Percentiles rank a stretch among this genome's conserved stretches.
phyloP scores from a whole-genome alignment of 92 coral and sea anemone species.

The Actinernus sp. region DNA sequence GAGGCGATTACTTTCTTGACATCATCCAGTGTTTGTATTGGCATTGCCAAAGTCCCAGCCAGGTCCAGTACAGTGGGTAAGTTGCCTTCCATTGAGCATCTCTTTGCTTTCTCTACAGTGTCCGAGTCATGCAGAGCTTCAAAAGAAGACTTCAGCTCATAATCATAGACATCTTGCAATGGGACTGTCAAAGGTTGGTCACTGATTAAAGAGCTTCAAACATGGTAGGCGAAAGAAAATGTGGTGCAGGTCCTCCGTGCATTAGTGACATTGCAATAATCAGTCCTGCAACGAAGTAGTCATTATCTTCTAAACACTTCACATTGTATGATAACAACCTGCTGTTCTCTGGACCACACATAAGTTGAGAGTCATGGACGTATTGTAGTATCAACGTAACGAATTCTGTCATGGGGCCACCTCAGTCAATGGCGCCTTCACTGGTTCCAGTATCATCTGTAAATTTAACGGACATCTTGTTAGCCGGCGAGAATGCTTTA shows the following conservation, averaged over 20 bases:
- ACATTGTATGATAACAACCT: slow-evolving; percentile 10
- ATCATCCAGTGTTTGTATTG: slow-evolving; percentile 7
- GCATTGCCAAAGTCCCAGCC: slow-evolving; percentile 10
- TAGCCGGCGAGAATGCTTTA: slow-evolving; percentile 64
- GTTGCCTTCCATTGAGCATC: neutral
- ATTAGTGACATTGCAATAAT: slow-evolving; percentile 23
- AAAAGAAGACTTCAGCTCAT: slow-evolving; percentile 11
- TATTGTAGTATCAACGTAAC: neutral
- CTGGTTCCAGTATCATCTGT: slow-evolving; percentile 70
- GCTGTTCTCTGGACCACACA: slow-evolving; percentile 6
- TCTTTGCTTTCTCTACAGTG: slow-evolving; percentile 1
- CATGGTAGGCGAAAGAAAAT: slow-evolving; percentile 17
- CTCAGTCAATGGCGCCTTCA: slow-evolving; percentile 70
- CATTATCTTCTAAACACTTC: slow-evolving; percentile 14
- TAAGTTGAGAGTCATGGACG: neutral
- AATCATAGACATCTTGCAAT: slow-evolving; percentile 17
- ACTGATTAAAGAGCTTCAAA: slow-evolving; percentile 12
- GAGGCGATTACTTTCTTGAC: slow-evolving; percentile 34
- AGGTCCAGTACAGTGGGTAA: slow-evolving; percentile 11
- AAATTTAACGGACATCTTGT: slow-evolving; percentile 74
- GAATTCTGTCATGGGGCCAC: slow-evolving; percentile 26
- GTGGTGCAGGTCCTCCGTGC: slow-evolving; percentile 25
- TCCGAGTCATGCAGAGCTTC: neutral
- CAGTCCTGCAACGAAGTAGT: slow-evolving; percentile 20
- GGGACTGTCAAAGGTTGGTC: slow-evolving; percentile 3